These are phyloP conservation scores for Xanthia icteritia DNA, from an alignment of 2,888 invertebrate genomes.

Conservation along the genomic window DNA sequence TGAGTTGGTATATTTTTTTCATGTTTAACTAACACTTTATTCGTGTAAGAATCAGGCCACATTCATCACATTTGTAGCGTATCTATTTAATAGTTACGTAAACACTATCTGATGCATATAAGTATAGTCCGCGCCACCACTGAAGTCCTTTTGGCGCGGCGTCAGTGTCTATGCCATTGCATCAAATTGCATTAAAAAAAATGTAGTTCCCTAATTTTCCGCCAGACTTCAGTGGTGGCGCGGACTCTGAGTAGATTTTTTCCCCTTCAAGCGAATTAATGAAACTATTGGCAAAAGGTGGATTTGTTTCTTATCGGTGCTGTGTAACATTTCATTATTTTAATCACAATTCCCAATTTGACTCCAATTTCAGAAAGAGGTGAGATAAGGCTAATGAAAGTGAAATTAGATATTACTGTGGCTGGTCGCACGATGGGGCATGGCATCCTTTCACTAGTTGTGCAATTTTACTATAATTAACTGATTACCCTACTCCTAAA, in stretches of 20 bases:
- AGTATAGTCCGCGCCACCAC: too few species aligned
- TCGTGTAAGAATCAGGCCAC: too few species aligned
- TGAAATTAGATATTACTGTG: constrained; percentile 40
- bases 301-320: not conserved
- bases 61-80: not conserved
- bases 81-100: too few species aligned
- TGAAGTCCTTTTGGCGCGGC: too few species aligned
- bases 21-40: not conserved
- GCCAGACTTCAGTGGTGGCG: too few species aligned
- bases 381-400: constrained; percentile 24
- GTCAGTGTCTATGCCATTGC: too few species aligned
- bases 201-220: too few species aligned
- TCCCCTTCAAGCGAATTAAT: not conserved
- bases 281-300: not conserved
- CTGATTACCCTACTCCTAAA: constrained; percentile 11
- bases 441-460: constrained; percentile 22
- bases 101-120: too few species aligned
- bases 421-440: constrained; percentile 7
- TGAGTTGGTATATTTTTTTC: not conserved
- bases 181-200: too few species aligned
- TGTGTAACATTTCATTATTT: constrained; percentile 20
- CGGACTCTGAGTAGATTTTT: not conserved
- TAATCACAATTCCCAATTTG: constrained; percentile 16
- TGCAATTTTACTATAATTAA: constrained; percentile 23
- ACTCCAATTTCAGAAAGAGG: constrained; percentile 15